phyloP scores from a whole-genome alignment of 92 coral and sea anemone species.

The Epizoanthus stellaris region DNA sequence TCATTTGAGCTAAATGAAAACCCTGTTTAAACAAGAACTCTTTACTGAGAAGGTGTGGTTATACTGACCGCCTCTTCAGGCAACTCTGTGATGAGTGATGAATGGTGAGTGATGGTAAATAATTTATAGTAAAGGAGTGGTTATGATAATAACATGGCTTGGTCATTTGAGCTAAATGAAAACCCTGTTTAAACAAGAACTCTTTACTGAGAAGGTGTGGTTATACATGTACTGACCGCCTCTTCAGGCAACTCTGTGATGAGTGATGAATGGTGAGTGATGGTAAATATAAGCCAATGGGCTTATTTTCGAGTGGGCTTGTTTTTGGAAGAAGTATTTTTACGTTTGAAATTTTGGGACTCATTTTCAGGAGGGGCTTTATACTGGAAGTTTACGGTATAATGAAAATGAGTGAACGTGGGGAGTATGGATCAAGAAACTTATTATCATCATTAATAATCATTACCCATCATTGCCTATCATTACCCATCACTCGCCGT shows the following conservation, averaged over 20 bases:
- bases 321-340: no score
- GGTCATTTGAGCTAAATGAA: constrained; percentile 87
- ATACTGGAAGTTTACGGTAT: no score
- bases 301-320: no score
- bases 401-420: no score
- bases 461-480: no score
- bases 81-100: not conserved
- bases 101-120: not conserved
- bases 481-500: no score
- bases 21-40: constrained; percentile 89
- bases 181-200: constrained; percentile 88
- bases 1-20: constrained; percentile 88
- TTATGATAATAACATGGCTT: constrained; percentile 50
- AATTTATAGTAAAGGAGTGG: no score
- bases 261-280: not conserved
- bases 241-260: not conserved
- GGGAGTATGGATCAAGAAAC: no score
- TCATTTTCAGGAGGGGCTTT: no score
- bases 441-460: no score
- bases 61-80: not conserved
- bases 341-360: no score
- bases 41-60: constrained; percentile 88
- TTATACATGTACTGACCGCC: not conserved
- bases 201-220: constrained; percentile 92
- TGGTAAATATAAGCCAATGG: no score